Evolutionary conservation across 2,888 invertebrate genomes (phyloP).

Genomic region (Hyppa rectilinea): DNA sequence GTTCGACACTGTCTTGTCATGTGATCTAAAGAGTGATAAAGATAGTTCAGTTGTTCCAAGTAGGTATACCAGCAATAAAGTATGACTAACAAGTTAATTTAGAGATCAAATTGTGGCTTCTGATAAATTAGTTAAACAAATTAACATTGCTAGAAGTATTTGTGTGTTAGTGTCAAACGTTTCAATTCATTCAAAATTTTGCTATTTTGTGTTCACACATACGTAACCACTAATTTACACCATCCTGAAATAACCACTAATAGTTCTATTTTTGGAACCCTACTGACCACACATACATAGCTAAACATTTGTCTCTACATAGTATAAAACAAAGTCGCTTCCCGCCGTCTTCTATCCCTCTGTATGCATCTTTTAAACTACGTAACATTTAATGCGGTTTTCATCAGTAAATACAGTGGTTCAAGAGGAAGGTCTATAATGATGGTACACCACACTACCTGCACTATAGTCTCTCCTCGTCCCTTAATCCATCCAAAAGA

Average conservation of each 20-base stretch:
- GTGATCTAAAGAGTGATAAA: not conserved
- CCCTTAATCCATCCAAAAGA: no score
- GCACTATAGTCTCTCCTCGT: no score
- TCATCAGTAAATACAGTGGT: no score
- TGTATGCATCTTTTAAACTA: no score
- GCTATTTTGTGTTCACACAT: not conserved
- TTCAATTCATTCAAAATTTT: slow-evolving; percentile 1
- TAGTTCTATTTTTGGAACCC: slow-evolving; percentile 10
- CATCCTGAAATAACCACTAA: not conserved
- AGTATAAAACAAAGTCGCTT: no score
- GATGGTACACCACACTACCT: no score
- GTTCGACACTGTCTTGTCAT: not conserved
- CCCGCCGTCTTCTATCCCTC: no score
- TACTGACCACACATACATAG: not conserved
- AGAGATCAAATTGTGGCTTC: not conserved
- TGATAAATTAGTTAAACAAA: not conserved
- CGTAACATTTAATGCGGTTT: no score
- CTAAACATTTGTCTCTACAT: no score
- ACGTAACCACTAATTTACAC: not conserved
- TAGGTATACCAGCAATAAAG: not conserved
- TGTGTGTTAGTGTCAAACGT: not conserved
- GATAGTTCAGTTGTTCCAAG: not conserved
- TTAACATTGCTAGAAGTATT: not conserved
- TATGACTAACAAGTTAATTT: not conserved
- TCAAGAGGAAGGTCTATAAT: no score